A percentile compares a stretch with the other conserved stretches of the same genome.
These are phyloP conservation scores for Limnephilus lunatus DNA, from an alignment of 2,888 invertebrate genomes.

Conservation along the genomic window DNA sequence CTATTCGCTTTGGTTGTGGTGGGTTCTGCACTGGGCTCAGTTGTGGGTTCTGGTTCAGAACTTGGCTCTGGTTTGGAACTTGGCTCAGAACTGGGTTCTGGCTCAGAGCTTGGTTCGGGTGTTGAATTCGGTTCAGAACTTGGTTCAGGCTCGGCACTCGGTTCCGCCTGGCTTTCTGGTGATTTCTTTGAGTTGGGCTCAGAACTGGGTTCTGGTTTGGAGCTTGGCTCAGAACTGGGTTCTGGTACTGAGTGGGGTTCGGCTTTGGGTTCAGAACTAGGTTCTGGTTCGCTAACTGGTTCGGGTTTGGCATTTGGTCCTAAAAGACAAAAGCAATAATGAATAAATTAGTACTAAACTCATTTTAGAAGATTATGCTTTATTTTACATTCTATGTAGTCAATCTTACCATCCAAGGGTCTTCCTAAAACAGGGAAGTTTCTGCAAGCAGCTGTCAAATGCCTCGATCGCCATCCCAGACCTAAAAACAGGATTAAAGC, in stretches of 20 bases:
- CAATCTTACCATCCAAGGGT: conserved; percentile 67
- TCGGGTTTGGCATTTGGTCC: conserved; percentile 72
- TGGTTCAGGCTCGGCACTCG: conserved; percentile 71
- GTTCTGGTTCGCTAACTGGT: conserved; percentile 71
- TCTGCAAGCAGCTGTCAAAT: conserved; percentile 85
- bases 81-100: conserved; percentile 72
- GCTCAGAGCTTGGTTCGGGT: conserved; percentile 71
- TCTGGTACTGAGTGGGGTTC: conserved; percentile 72
- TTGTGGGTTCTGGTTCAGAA: conserved; percentile 67
- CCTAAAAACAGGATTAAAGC: conserved; percentile 73
- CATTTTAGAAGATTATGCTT: neutral
- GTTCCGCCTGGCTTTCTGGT: conserved; percentile 70
- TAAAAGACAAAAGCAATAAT: neutral
- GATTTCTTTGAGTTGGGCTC: conserved; percentile 69
- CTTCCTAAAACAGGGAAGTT: conserved; percentile 84
- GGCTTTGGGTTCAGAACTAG: conserved; percentile 71
- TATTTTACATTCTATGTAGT: neutral
- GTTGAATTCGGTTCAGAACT: conserved; percentile 71
- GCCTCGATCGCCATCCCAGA: conserved; percentile 93
- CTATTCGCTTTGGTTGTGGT: conserved; percentile 69
- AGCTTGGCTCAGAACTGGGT: conserved; percentile 71
- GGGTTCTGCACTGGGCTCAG: conserved; percentile 65
- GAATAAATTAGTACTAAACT: neutral
- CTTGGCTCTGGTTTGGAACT: conserved; percentile 72
- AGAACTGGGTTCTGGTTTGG: conserved; percentile 68